A percentile compares a stretch with the other conserved stretches of the same genome.
phyloP scores from a whole-genome alignment of 2,888 invertebrate genomes.

The Volucella inanis region DNA sequence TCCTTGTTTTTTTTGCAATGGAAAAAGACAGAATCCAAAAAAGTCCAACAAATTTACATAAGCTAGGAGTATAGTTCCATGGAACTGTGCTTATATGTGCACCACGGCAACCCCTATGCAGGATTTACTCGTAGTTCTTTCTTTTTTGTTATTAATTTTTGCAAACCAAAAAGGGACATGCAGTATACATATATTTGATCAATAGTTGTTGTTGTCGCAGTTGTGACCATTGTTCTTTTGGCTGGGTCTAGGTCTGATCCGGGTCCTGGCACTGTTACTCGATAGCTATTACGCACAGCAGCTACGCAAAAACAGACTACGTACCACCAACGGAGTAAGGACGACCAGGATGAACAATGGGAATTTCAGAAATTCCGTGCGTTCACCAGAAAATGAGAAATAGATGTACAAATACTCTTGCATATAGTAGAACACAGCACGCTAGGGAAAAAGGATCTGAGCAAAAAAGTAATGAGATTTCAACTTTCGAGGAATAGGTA shows the following conservation, averaged over 20 bases:
- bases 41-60: too few relatives aligned
- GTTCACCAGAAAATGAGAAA: slow-evolving; percentile 32
- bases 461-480: slow-evolving; percentile 46
- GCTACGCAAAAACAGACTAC: slow-evolving; percentile 56
- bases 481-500: slow-evolving; percentile 19
- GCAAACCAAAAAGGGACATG: slow-evolving; percentile 57
- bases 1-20: neutral
- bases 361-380: slow-evolving; percentile 66
- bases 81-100: slow-evolving; percentile 35
- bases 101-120: slow-evolving; percentile 47
- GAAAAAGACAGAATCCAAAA: slow-evolving; percentile 9
- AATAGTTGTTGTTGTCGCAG: slow-evolving; percentile 46
- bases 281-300: slow-evolving; percentile 57
- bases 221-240: slow-evolving; percentile 61
- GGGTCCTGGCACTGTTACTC: neutral
- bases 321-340: slow-evolving; percentile 4
- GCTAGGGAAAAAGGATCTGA: slow-evolving; percentile 35
- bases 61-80: neutral
- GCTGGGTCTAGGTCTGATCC: neutral
- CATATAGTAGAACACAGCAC: slow-evolving; percentile 11
- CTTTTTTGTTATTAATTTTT: slow-evolving; percentile 26
- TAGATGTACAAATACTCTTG: neutral
- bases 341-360: slow-evolving; percentile 45
- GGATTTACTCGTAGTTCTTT: slow-evolving; percentile 12
- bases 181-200: slow-evolving; percentile 20